phyloP scores from a whole-genome alignment of 2,797 vertebrate genomes.

The Erpetoichthys calabaricus region DNA sequence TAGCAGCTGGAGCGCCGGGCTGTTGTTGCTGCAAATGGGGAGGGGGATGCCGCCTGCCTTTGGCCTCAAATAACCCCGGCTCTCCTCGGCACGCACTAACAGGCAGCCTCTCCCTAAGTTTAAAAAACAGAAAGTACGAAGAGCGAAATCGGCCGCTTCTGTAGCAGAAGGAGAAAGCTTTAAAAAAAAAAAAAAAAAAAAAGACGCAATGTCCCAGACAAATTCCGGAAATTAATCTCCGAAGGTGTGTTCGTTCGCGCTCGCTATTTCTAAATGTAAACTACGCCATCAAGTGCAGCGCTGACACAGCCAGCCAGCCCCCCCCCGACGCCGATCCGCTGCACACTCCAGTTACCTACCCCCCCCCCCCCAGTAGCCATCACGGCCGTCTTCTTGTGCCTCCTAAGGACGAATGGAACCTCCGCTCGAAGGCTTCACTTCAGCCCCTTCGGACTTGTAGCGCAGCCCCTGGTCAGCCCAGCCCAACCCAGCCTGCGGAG shows the following conservation, averaged over 20 bases:
- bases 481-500: no score
- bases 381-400: constrained; percentile 16
- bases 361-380: constrained; percentile 11
- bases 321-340: no score
- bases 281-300: constrained; percentile 21
- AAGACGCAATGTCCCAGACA: no score
- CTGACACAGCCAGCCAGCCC: constrained; percentile 9
- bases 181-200: no score
- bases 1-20: no score
- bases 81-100: background rate
- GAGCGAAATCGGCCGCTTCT: no score
- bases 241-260: background rate
- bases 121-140: no score
- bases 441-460: constrained; percentile 4
- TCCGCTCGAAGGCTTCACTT: constrained; percentile 15
- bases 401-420: constrained; percentile 18
- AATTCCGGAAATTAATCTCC: constrained; percentile 1
- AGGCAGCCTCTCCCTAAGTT: background rate
- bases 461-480: no score
- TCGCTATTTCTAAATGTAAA: constrained; percentile 10
- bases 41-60: background rate
- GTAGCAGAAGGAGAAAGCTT: no score
- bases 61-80: background rate
- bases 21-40: background rate
- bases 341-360: no score